These are phyloP conservation scores for Henricia sp. DNA, from an alignment of 53 echinoderm and acorn worm species.

Conservation along the genomic window DNA sequence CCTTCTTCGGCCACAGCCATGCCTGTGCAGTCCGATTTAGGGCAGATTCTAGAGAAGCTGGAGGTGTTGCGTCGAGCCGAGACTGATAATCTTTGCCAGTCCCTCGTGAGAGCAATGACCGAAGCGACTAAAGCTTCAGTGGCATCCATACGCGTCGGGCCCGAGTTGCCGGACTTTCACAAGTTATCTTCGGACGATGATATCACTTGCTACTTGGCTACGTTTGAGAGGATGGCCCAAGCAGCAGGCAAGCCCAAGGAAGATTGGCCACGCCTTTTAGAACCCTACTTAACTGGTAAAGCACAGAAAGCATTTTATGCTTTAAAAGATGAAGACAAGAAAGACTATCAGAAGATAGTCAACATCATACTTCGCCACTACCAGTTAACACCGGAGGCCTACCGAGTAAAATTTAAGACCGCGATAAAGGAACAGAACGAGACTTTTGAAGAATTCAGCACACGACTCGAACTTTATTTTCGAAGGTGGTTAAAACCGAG, in stretches of 20 bases:
- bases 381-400: conserved; percentile 40
- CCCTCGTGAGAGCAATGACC: conserved; percentile 1
- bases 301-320: conserved; percentile 31
- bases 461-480: conserved; percentile 2
- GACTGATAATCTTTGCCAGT: conserved; percentile 17
- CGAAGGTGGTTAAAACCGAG: conserved; percentile 13
- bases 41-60: conserved; percentile 22
- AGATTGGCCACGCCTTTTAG: conserved; percentile 46
- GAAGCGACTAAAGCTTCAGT: background rate
- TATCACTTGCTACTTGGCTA: conserved; percentile 47
- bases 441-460: conserved; percentile 25
- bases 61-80: conserved; percentile 15
- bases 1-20: too few species aligned
- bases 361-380: conserved; percentile 21
- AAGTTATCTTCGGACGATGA: conserved; percentile 59
- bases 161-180: conserved; percentile 49
- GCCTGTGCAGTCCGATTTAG: background rate
- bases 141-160: background rate
- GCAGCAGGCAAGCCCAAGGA: background rate
- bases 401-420: conserved; percentile 27
- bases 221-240: conserved; percentile 60
- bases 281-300: conserved; percentile 37
- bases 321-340: conserved; percentile 35
- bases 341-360: conserved; percentile 34
- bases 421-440: background rate